Base-by-base conservation (phyloP, 1,140 invertebrate genomes). In the Sycophaga agraensis region DNA sequence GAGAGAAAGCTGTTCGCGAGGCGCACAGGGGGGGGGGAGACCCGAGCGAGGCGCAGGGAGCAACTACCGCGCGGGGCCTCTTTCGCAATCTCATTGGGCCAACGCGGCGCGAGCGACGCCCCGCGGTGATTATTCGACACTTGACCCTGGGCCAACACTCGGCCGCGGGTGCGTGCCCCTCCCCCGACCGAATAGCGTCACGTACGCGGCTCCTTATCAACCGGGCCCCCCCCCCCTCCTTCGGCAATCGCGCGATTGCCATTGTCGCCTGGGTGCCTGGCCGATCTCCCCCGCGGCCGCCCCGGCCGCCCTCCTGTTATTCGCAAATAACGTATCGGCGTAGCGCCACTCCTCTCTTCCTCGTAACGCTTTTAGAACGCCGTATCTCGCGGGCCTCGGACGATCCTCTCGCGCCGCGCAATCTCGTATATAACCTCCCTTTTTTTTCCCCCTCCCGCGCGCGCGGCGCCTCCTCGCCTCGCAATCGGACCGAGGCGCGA, bases 131-230 rank as follows among this genome's bases (percentile, higher is more conserved):
- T 39, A 50, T 46, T 59, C 48, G 28, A 53, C 48, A 45, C 21
- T 45, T 51, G 57, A 51, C 57, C 48, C 57, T 53, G 48, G 48
- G 39, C 48, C 57, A 51, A 51, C 55, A 7, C 12, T 22, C 21
- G 34, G 46, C 12, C 28, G 22, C 24, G 37, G 43, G 11, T 40
- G 22, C 21, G 49, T 48, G 16, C 17, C 43, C 57, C 21, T 31
- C 16, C 31, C 45, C 50, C 14, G 21, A 60, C n/a, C n/a, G n/a
- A 60, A 53, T 53, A 60, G 42, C 24, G 9, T 16, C 17, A 28
- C 26, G 39, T 37, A 16, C 39, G 37, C 28, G n/a, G n/a, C 51
- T 42, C 26, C 17, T 54, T 54, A 42, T 54, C 37, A n/a, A n/a
- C n/a, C n/a, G n/a, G n/a, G n/a, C n/a, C n/a, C n/a, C n/a, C n/a